phyloP scores from a whole-genome alignment of 2,797 vertebrate genomes.

The Luscinia luscinia region DNA sequence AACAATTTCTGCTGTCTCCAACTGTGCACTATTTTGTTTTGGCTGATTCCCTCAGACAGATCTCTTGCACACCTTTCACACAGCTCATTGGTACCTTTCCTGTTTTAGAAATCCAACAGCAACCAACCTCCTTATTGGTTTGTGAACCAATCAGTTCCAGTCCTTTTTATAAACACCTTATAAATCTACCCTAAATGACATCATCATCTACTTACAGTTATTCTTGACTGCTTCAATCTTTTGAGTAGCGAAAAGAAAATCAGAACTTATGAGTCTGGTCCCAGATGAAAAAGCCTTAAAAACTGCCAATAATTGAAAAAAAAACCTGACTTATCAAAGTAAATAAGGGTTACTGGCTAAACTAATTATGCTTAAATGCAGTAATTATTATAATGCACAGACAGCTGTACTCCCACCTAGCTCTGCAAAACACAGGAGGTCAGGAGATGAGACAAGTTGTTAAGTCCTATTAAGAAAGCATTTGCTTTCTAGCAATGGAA shows the following conservation, averaged over 20 bases:
- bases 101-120: background rate
- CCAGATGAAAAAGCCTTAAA: background rate
- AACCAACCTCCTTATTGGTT: background rate
- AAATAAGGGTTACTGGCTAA: background rate
- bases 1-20: background rate
- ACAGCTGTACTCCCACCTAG: background rate
- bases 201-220: background rate
- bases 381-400: background rate
- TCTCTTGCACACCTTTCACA: background rate
- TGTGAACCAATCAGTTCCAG: background rate
- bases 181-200: background rate
- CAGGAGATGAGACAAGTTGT: background rate
- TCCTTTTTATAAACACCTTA: background rate
- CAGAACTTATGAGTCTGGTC: background rate
- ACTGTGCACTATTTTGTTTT: background rate
- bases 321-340: background rate
- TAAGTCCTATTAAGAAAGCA: background rate
- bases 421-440: background rate
- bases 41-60: background rate
- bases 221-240: background rate
- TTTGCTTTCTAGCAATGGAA: background rate
- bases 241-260: background rate
- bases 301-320: background rate
- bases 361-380: background rate
- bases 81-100: background rate